These are phyloP conservation scores for Schizopygopsis malacanthus DNA, from an alignment of 2,797 vertebrate genomes.

Conservation along the genomic window DNA sequence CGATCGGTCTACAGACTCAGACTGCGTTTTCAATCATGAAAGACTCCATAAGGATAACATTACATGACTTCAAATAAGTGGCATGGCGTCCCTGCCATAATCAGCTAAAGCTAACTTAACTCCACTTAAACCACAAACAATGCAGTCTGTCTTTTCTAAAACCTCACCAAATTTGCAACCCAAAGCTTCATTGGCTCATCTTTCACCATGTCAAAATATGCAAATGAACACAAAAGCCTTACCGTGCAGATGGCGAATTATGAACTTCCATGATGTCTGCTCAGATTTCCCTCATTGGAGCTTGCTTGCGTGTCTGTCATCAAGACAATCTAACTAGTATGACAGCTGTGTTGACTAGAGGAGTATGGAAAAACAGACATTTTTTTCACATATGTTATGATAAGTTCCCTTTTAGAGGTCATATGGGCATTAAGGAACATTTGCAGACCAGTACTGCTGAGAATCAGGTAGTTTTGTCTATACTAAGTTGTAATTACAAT, in stretches of 20 bases:
- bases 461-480: not conserved
- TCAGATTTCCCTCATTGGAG: slow-evolving; percentile 32
- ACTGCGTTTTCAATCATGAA: slow-evolving; percentile 6
- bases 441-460: not conserved
- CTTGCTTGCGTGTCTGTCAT: slow-evolving; percentile 47
- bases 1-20: not conserved
- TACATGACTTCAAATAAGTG: slow-evolving; percentile 39
- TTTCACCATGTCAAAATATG: slow-evolving; percentile 48
- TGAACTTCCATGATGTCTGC: slow-evolving; percentile 37
- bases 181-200: slow-evolving; percentile 35
- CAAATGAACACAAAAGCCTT: slow-evolving; percentile 41
- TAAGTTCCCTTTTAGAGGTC: slow-evolving; percentile 35
- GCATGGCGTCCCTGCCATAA: slow-evolving; percentile 41
- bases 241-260: slow-evolving; percentile 29
- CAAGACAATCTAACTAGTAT: slow-evolving; percentile 40
- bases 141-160: slow-evolving; percentile 46
- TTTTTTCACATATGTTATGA: slow-evolving; percentile 44
- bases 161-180: slow-evolving; percentile 46
- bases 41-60: slow-evolving; percentile 33
- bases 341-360: slow-evolving; percentile 40
- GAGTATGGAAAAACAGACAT: slow-evolving; percentile 41
- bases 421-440: slow-evolving; percentile 34
- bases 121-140: slow-evolving; percentile 38
- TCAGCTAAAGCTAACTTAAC: slow-evolving; percentile 47
- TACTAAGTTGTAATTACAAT: not conserved